Percentiles rank a stretch among this genome's conserved stretches.
These are phyloP conservation scores for Colletes gigas DNA, from an alignment of 1,140 invertebrate species.

Conservation along the genomic window DNA sequence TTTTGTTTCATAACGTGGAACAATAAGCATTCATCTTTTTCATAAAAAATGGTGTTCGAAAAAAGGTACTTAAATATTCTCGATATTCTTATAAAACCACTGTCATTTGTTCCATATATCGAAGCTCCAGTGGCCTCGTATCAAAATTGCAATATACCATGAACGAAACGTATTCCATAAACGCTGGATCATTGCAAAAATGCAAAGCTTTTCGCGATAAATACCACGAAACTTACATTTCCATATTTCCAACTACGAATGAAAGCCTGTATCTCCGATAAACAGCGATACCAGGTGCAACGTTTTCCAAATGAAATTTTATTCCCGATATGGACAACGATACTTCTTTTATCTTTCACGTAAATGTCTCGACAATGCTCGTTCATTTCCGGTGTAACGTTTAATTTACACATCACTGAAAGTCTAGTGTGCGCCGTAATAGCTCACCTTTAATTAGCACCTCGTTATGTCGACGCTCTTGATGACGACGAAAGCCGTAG, in stretches of 20 bases:
- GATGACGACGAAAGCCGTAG: constrained; percentile 30
- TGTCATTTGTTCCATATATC: neutral
- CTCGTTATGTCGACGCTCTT: constrained; percentile 43
- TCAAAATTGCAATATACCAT: neutral
- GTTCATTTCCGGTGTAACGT: neutral
- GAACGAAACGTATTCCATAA: neutral
- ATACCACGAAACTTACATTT: neutral
- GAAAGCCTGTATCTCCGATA: neutral
- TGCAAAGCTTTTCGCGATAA: neutral
- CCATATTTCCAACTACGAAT: neutral
- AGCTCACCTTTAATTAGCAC: constrained; percentile 54
- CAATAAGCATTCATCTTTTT: neutral
- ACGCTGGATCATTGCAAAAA: neutral
- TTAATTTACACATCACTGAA: constrained; percentile 2
- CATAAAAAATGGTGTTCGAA: too few relatives aligned
- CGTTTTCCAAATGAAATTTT: neutral
- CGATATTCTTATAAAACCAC: too few relatives aligned
- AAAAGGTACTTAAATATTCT: neutral
- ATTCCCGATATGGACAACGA: neutral
- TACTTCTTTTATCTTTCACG: neutral
- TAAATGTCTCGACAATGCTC: neutral
- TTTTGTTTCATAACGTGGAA: neutral
- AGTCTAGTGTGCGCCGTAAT: neutral
- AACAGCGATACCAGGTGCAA: neutral
- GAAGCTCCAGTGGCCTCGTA: neutral